Evolutionary conservation across 2,113 vertebrate genomes (phyloP).

Genomic region (Steatornis caripensis): DNA sequence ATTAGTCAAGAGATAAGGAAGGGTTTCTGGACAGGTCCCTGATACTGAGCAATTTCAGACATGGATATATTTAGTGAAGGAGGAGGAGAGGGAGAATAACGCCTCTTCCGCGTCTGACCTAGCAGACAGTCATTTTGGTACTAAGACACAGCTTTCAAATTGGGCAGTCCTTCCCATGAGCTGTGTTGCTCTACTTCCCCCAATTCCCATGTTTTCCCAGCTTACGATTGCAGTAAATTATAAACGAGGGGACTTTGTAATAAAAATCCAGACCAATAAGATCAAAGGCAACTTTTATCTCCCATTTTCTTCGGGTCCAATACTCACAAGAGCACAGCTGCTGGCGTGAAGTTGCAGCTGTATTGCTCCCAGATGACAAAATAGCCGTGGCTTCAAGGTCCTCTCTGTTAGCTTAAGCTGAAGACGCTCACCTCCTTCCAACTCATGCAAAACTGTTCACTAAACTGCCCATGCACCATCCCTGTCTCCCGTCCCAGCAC

Average conservation of each 20-base stretch:
- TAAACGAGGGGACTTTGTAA: not conserved
- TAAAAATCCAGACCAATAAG: not conserved
- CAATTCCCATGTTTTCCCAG: not conserved
- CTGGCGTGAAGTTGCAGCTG: not conserved
- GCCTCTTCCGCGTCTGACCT: not conserved
- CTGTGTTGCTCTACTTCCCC: not conserved
- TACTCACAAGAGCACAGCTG: slow-evolving; percentile 28
- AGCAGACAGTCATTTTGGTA: not conserved
- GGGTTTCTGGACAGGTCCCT: not conserved
- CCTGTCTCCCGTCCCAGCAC: not conserved
- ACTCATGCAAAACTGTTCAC: not conserved
- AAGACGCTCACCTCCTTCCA: not conserved
- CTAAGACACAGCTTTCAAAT: not conserved
- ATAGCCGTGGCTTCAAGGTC: not conserved
- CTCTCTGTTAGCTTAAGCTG: not conserved
- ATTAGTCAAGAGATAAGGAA: slow-evolving; percentile 48
- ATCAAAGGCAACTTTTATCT: slow-evolving; percentile 53
- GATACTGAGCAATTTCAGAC: not conserved
- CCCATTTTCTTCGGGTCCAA: not conserved
- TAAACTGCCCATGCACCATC: not conserved
- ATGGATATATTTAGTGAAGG: not conserved
- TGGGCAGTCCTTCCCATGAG: not conserved
- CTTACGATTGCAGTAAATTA: not conserved
- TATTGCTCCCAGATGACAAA: slow-evolving; percentile 43
- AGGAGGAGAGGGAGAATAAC: not conserved